Evolutionary conservation across 2,888 invertebrate species (phyloP), one percentile per base, ranked within the genome.

Genomic region (Leptogaster cylindrica): DNA sequence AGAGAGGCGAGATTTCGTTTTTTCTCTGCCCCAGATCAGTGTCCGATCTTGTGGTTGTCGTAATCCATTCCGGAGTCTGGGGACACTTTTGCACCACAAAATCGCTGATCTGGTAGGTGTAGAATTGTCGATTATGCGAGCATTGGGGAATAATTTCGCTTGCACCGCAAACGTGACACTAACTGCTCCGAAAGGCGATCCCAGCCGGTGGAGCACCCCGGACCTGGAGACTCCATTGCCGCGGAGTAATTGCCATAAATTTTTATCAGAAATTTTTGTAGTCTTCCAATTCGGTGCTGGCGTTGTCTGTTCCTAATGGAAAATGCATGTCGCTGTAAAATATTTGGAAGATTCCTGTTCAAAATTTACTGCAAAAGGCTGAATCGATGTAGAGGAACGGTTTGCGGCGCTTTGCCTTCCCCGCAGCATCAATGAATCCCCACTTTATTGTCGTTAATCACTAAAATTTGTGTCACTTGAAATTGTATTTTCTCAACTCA

Each of bases 321-420:
- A 55, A 55, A 55, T 55, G 55, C 55, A 55, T 55, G 55, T 55
- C 55, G 16, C n/a, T n/a, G n/a, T n/a, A n/a, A n/a, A n/a, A n/a
- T n/a, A n/a, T n/a, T n/a, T n/a, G n/a, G n/a, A n/a, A n/a, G n/a
- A n/a, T n/a, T n/a, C n/a, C n/a, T n/a, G n/a, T n/a, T n/a, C n/a
- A n/a, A n/a, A n/a, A n/a, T n/a, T n/a, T n/a, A n/a, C n/a, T 39
- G n/a, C 8, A 10, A 10, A 39, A 8, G 23, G 12, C 10, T 6
- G n/a, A 16, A 3, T 31, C 1, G 28, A 10, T 25, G 55, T 36
- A 25, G 55, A 36, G n/a, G 23, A 55, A 39, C 20, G 36, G 39
- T 33, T 20, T 33, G n/a, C 36, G 5, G n/a, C 23, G 36, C 12
- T 28, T 36, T 3, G 36, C 14, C n/a, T 14, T 8, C 3, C 18